Conservation (phyloP, 2,888 invertebrate genomes). For the Bombyx huttoni region DNA sequence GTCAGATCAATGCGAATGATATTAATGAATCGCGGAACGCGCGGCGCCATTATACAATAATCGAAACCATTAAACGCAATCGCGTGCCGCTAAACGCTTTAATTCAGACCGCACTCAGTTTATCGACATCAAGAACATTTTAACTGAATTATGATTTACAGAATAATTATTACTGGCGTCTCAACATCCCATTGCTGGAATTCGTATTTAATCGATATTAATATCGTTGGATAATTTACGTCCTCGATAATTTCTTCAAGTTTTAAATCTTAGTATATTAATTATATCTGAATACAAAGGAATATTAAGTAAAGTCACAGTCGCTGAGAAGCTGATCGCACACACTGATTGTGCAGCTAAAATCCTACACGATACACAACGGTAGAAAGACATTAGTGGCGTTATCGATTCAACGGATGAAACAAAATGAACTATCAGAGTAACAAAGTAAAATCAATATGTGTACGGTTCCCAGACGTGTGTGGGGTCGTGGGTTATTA, state of each 20-base stretch:
- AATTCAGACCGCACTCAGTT: neutral
- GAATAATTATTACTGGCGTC: neutral
- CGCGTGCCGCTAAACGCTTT: neutral
- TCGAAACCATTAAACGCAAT: neutral
- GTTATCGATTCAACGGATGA: neutral
- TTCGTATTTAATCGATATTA: neutral
- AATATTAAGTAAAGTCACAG: no score
- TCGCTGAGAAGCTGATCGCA: no score
- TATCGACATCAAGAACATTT: neutral
- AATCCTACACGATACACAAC: no score
- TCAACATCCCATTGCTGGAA: neutral
- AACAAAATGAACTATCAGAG: neutral
- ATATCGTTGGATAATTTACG: neutral
- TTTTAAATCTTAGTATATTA: no score
- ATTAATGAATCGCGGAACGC: neutral
- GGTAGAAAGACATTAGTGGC: no score
- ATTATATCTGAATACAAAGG: no score
- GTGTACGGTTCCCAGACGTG: slow-evolving; percentile 46
- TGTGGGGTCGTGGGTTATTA: slow-evolving; percentile 43
- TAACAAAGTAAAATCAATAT: slow-evolving; percentile 4
- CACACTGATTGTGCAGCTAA: no score
- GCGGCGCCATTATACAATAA: neutral
- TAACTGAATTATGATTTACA: neutral
- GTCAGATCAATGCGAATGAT: no score
- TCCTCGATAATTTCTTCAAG: no score